These are phyloP conservation scores for Aspidapion aeneum DNA, from an alignment of 2,888 invertebrate species.

Conservation along the genomic window DNA sequence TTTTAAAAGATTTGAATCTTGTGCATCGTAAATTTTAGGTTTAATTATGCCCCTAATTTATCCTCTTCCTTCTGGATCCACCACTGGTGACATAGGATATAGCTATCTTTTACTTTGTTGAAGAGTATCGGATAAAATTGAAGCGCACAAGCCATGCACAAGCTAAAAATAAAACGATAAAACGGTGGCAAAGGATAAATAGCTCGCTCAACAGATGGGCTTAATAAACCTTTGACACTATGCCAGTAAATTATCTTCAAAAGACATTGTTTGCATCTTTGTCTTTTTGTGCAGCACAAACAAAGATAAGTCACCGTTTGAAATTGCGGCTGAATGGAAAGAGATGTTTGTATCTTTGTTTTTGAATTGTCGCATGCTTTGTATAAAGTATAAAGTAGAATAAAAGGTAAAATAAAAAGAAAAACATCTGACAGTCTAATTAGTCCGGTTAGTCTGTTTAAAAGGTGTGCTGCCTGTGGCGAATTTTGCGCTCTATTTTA, in stretches of 20 bases:
- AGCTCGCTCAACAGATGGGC: not conserved
- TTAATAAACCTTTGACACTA: not conserved
- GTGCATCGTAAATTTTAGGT: too few species aligned
- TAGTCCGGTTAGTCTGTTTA: not conserved
- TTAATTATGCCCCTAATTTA: too few species aligned
- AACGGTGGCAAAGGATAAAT: not conserved
- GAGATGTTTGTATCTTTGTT: too few species aligned
- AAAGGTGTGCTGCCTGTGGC: not conserved
- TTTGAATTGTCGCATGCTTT: too few species aligned
- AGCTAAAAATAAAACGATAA: not conserved
- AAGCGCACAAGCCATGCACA: not conserved
- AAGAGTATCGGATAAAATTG: too few species aligned
- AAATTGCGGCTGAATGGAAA: not conserved
- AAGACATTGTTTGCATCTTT: not conserved
- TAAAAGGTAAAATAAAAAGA: not conserved
- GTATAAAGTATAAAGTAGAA: too few species aligned
- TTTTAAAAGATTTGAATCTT: too few species aligned
- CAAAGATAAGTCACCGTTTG: not conserved
- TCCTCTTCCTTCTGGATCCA: too few species aligned
- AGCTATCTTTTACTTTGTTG: not conserved
- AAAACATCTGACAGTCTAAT: not conserved
- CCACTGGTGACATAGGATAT: not conserved
- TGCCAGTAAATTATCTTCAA: not conserved
- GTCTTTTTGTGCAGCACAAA: not conserved
- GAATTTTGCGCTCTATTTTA: not conserved